Evolutionary conservation across 2,888 invertebrate genomes (phyloP).

Genomic region (Malthinus flaveolus): DNA sequence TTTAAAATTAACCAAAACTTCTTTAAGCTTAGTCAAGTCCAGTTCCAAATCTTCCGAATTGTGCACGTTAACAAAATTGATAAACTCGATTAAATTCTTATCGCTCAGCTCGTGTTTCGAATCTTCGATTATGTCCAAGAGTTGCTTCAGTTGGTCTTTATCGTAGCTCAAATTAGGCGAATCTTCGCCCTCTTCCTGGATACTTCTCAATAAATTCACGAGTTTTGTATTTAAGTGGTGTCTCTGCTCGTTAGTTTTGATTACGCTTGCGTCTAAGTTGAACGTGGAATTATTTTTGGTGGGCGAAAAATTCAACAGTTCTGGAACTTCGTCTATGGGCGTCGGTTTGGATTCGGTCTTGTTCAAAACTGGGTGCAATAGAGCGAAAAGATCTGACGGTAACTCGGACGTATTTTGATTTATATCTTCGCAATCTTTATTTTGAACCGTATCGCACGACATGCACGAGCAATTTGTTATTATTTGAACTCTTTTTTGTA

Average conservation of each 20-base stretch:
- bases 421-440: constrained; percentile 54
- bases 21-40: constrained; percentile 44
- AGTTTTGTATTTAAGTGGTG: constrained; percentile 40
- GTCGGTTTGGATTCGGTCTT: constrained; percentile 29
- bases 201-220: constrained; percentile 41
- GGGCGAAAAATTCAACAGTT: constrained; percentile 32
- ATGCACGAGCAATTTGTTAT: constrained; percentile 69
- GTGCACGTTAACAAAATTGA: constrained; percentile 48
- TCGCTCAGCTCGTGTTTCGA: constrained; percentile 43
- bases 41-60: constrained; percentile 46
- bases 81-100: constrained; percentile 47
- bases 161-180: constrained; percentile 45
- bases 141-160: constrained; percentile 43
- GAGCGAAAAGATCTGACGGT: constrained; percentile 48
- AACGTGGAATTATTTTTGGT: constrained; percentile 7
- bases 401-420: constrained; percentile 57
- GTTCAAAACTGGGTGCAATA: constrained; percentile 38
- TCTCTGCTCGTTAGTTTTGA: constrained; percentile 34
- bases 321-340: constrained; percentile 44
- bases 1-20: constrained; percentile 45
- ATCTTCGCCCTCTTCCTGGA: constrained; percentile 39
- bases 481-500: constrained; percentile 66
- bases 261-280: constrained; percentile 23
- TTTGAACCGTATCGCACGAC: constrained; percentile 59
- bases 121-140: constrained; percentile 45